Evolutionary conservation across 1,140 invertebrate genomes (phyloP).

Genomic region (Halictus rubicundus): DNA sequence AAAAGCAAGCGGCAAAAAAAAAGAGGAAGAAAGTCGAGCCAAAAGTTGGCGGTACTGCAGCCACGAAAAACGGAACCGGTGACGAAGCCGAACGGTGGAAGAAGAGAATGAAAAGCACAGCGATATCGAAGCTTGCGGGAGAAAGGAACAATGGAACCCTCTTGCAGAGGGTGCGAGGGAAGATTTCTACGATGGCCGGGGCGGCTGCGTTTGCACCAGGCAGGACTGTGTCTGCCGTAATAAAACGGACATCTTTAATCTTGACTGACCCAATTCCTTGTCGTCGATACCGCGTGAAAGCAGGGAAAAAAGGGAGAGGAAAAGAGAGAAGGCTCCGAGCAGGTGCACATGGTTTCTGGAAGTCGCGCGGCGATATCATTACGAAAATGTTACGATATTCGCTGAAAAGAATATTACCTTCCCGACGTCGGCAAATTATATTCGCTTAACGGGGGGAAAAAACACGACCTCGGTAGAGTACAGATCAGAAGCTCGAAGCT

Average conservation of each 20-base stretch:
- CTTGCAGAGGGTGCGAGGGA: not conserved
- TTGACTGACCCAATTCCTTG: not conserved
- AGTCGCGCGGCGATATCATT: not conserved
- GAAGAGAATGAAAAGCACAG: not conserved
- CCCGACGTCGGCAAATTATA: not conserved
- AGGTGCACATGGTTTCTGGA: not conserved
- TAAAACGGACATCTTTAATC: constrained; percentile 16
- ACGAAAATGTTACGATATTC: not conserved
- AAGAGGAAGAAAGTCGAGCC: too few relatives aligned
- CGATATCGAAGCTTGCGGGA: not conserved
- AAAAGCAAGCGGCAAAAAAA: too few relatives aligned
- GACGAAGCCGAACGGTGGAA: not conserved
- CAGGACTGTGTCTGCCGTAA: not conserved
- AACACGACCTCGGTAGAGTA: not conserved
- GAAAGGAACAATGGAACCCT: not conserved
- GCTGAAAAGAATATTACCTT: not conserved
- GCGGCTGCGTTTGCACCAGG: not conserved
- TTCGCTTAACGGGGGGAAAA: not conserved
- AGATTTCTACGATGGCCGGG: not conserved
- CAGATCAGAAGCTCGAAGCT: not conserved
- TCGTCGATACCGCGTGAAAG: not conserved
- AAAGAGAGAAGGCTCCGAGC: too few relatives aligned
- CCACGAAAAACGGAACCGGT: too few relatives aligned
- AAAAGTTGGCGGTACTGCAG: too few relatives aligned
- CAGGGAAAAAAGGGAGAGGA: too few relatives aligned